Evolutionary conservation across 2,888 invertebrate species (phyloP).

Genomic region (Drosophila picticornis): DNA sequence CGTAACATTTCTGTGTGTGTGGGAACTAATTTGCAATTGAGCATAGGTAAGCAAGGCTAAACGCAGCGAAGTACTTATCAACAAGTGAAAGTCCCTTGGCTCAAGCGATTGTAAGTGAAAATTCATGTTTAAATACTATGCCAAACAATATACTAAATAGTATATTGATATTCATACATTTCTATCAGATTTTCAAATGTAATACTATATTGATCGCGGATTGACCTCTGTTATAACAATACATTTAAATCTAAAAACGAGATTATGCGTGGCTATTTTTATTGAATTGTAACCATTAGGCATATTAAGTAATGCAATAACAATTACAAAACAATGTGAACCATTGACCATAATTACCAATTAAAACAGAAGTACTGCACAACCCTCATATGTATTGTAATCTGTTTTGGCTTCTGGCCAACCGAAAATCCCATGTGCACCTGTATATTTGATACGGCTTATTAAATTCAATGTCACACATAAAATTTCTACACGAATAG

Average conservation of each 20-base stretch:
- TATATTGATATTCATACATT: too few relatives aligned
- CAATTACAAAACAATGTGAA: too few relatives aligned
- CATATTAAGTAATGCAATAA: background rate
- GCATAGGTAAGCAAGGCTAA: background rate
- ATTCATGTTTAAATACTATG: background rate
- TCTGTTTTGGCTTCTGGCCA: background rate
- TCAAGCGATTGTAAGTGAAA: background rate
- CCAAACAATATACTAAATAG: too few relatives aligned
- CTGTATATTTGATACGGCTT: constrained; percentile 46
- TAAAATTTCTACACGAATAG: constrained; percentile 31
- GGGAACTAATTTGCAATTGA: constrained; percentile 26
- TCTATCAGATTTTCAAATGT: background rate
- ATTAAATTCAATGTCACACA: constrained; percentile 41
- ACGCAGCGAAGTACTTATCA: background rate
- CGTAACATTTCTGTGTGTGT: constrained; percentile 33
- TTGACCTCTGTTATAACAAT: background rate
- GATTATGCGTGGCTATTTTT: background rate
- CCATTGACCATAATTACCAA: background rate
- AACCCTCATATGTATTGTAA: background rate
- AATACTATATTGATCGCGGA: background rate
- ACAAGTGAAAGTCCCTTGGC: background rate
- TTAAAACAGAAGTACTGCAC: background rate
- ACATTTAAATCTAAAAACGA: background rate
- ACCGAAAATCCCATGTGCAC: background rate
- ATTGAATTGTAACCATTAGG: background rate